These are phyloP conservation scores for Danio aesculapii DNA, from an alignment of 2,797 vertebrate genomes.

Conservation along the genomic window DNA sequence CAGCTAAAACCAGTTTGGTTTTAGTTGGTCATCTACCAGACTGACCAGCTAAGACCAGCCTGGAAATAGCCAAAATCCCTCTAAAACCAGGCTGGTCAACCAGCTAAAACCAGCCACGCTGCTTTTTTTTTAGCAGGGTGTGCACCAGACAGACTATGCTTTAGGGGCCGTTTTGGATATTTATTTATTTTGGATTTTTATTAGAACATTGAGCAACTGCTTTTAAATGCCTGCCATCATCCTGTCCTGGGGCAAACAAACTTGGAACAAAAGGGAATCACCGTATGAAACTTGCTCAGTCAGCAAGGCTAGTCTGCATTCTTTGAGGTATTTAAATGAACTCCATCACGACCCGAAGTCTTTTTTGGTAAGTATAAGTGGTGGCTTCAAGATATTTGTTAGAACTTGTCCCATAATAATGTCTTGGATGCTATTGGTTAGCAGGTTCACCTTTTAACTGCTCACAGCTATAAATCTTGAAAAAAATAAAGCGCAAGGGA, in stretches of 20 bases:
- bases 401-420: neutral
- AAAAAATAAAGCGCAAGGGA: neutral
- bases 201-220: neutral
- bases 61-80: too few species aligned
- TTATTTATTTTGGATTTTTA: too few species aligned
- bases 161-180: neutral
- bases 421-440: neutral
- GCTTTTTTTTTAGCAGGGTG: too few species aligned
- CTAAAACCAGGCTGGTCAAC: too few species aligned
- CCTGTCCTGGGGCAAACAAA: neutral
- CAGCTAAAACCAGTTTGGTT: too few species aligned
- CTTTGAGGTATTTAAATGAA: neutral
- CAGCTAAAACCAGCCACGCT: too few species aligned
- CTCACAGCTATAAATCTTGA: neutral
- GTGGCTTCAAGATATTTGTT: conserved; percentile 1
- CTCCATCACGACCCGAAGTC: neutral
- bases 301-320: neutral
- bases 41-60: too few species aligned
- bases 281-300: neutral
- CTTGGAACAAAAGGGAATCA: neutral
- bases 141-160: neutral
- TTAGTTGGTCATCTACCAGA: too few species aligned
- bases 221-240: conserved; percentile 18
- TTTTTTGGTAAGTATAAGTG: neutral
- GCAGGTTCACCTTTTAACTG: conserved; percentile 2